Percentiles rank a stretch among this genome's conserved stretches.
phyloP scores from a whole-genome alignment of 2,113 vertebrate species.

The Merops nubicus region DNA sequence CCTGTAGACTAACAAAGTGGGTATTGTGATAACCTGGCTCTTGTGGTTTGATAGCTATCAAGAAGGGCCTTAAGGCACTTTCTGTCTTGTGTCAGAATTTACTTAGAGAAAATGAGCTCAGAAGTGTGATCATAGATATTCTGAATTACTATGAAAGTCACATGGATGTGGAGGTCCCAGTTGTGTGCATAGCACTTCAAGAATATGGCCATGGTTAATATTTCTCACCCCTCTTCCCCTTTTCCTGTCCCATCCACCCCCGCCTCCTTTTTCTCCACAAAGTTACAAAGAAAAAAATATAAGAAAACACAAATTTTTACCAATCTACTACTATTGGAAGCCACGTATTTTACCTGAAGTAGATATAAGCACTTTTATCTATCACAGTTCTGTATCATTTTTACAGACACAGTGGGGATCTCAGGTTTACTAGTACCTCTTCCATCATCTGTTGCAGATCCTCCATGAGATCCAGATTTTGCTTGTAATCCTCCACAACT shows the following conservation, averaged over 20 bases:
- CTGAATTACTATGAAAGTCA: neutral
- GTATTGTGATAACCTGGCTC: neutral
- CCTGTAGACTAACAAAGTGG: neutral
- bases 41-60: neutral
- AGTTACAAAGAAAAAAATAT: neutral
- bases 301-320: neutral
- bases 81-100: neutral
- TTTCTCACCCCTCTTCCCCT: neutral
- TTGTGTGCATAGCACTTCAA: rapidly evolving
- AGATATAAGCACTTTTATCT: neutral
- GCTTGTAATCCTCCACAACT: constrained; percentile 84
- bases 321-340: neutral
- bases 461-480: constrained; percentile 82
- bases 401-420: neutral
- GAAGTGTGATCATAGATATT: neutral
- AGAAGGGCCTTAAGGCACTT: neutral
- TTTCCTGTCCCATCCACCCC: no score
- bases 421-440: constrained; percentile 78
- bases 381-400: neutral
- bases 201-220: neutral
- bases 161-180: neutral
- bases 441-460: constrained; percentile 87
- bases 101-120: neutral
- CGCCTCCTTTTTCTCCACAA: rapidly evolving
- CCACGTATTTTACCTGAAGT: neutral